Base-by-base conservation (phyloP, 2,888 invertebrate species). In the Phragmatobia fuliginosa region DNA sequence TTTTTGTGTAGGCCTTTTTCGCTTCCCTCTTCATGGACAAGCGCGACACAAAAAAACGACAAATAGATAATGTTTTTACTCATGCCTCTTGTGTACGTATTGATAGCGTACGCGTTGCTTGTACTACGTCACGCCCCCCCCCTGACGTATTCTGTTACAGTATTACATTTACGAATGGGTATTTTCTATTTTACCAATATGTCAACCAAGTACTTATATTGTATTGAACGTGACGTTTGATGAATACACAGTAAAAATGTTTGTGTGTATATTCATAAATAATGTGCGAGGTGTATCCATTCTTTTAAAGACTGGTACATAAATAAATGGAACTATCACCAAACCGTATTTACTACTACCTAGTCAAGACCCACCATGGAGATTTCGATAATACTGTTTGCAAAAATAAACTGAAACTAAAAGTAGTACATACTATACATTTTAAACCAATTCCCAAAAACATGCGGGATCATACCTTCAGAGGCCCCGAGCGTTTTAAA, bases 1-100 rank as follows among this genome's bases (percentile, higher is more conserved):
- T 80, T 80, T 80, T 80, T 80, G 75, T 81, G 80, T 80, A 52
- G 33, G 45, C 49, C 38, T 33, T 21, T 16, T 52, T 25, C n/a
- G 21, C 6, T 45, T 7, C n/a, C 6, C 65, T 31, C 52, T 56
- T 66, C 65, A 31, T 62, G 32, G 41, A 52, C n/a, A 33, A 66
- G 32, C 62, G 52, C 52, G 62, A 56, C 62, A 67, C 36, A 61
- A 67, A 66, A 41, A 56, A 62, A 62, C 62, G 62, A 62, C 52
- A 58, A 62, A 67, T 56, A 49, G 32, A 63, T 56, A 33, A 16
- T 62, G 25, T 38, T 25, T 2, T 41, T n/a, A 62, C n/a, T 58
- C 18, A 25, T 33, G 63, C 58, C 49, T 58, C 36, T 58, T 66
- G 21, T 61, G 49, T 49, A 49, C 8, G 45, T 60, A 61, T 59